Percentiles rank a stretch among this genome's conserved stretches.
Conservation (phyloP, 2,797 vertebrate species). For the Sylvilagus floridanus region DNA sequence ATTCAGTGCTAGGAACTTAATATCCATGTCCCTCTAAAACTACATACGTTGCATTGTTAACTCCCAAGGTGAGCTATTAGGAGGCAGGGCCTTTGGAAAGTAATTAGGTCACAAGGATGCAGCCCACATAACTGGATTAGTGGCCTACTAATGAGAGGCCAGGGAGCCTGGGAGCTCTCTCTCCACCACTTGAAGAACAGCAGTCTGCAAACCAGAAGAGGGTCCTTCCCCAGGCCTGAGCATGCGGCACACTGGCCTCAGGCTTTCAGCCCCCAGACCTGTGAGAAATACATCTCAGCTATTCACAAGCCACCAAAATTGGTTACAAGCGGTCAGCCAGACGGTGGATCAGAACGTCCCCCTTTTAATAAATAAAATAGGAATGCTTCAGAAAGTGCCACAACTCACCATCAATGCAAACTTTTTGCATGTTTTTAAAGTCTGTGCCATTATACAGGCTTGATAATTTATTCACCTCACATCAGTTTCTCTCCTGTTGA, state of each 20-base stretch:
- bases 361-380: not conserved
- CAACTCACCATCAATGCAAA: not conserved
- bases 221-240: not conserved
- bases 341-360: too few species aligned
- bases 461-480: constrained; percentile 3
- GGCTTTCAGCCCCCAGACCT: not conserved
- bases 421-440: not conserved
- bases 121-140: not conserved
- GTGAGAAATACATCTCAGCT: not conserved
- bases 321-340: too few species aligned
- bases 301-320: not conserved
- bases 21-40: not conserved
- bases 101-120: not conserved
- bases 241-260: not conserved
- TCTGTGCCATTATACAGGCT: not conserved
- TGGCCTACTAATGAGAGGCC: not conserved
- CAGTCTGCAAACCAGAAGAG: not conserved
- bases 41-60: not conserved
- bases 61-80: not conserved
- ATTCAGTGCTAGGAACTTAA: not conserved
- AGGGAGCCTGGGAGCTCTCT: not conserved
- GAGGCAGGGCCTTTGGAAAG: not conserved
- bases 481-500: constrained; percentile 8
- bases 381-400: not conserved
- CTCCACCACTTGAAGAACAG: not conserved